A percentile compares a stretch with the other conserved stretches of the same genome.
Evolutionary conservation across 2,113 vertebrate species (phyloP).

Genomic region (Hydrochoerus hydrochaeris): DNA sequence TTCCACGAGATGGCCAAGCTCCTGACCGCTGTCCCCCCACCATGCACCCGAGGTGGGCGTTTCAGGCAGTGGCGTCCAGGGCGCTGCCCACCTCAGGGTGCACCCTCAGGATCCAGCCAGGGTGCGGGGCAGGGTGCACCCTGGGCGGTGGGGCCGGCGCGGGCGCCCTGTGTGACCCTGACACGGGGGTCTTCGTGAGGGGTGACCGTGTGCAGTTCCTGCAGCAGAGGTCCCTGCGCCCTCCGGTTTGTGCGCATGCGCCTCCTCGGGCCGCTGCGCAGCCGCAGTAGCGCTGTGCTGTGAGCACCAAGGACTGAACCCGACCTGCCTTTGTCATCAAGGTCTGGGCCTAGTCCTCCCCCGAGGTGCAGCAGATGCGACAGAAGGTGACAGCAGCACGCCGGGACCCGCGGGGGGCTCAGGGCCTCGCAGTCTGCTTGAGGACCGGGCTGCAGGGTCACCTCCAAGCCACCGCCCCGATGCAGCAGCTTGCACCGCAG

Average conservation of each 20-base stretch:
- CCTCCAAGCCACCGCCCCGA: slow-evolving; percentile 34
- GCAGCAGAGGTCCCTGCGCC: not conserved
- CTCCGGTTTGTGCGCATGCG: not conserved
- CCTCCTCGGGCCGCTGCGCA: not conserved
- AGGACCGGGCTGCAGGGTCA: not conserved
- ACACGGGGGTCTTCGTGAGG: not conserved
- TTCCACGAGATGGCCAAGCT: slow-evolving; percentile 20
- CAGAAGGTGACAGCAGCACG: not conserved
- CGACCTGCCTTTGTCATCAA: slow-evolving; percentile 77
- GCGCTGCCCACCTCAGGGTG: not conserved
- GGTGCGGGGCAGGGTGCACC: not conserved
- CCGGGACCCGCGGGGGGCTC: not conserved
- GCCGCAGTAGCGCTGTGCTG: no score
- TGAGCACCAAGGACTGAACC: not conserved
- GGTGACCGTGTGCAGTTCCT: not conserved
- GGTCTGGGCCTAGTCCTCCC: slow-evolving; percentile 88
- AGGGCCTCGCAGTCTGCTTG: not conserved
- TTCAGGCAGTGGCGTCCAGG: not conserved
- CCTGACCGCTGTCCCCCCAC: not conserved
- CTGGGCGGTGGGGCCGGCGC: not conserved
- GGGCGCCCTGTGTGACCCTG: not conserved
- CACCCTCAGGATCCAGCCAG: not conserved
- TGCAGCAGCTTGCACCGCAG: slow-evolving; percentile 57
- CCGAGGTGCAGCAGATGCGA: not conserved
- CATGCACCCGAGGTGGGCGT: not conserved